Evolutionary conservation across 2,113 vertebrate species (phyloP).

Genomic region (Aspiorhynchus laticeps): DNA sequence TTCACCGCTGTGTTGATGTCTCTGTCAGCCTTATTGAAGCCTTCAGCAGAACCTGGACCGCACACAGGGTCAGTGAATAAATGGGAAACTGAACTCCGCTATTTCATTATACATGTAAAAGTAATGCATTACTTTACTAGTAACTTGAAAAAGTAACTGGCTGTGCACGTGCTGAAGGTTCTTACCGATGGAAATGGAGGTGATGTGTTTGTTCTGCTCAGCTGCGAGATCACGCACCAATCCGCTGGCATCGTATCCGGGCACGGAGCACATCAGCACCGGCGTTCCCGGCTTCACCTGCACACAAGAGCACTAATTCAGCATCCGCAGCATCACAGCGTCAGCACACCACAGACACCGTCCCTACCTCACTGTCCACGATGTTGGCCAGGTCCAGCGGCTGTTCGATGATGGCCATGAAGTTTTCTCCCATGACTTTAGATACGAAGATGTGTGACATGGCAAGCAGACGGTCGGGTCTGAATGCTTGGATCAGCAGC

Average conservation of each 20-base stretch:
- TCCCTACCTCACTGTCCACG: slow-evolving; percentile 89
- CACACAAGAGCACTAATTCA: background rate
- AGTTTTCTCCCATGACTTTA: slow-evolving; percentile 91
- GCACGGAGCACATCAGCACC: slow-evolving; percentile 97
- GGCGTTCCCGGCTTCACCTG: slow-evolving; percentile 97
- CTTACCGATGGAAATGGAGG: slow-evolving; percentile 97
- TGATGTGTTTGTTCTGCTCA: slow-evolving; percentile 96
- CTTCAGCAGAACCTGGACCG: slow-evolving; percentile 89
- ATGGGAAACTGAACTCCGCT: too few relatives aligned
- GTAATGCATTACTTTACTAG: background rate
- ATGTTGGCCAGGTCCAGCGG: slow-evolving; percentile 93
- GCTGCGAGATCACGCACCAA: slow-evolving; percentile 94
- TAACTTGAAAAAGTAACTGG: background rate
- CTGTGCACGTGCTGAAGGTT: background rate
- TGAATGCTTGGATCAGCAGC: slow-evolving; percentile 93
- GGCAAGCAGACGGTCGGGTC: slow-evolving; percentile 90
- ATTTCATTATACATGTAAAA: background rate
- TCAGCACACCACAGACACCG: background rate
- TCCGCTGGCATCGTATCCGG: slow-evolving; percentile 95
- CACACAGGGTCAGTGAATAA: too few relatives aligned
- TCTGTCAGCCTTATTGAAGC: slow-evolving; percentile 95
- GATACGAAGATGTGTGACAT: slow-evolving; percentile 94
- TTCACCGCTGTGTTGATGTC: slow-evolving; percentile 98
- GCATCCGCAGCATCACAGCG: background rate
- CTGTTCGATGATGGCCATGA: slow-evolving; percentile 98